Conservation (phyloP, 2,113 vertebrate genomes). For the Chrysemys picta region DNA sequence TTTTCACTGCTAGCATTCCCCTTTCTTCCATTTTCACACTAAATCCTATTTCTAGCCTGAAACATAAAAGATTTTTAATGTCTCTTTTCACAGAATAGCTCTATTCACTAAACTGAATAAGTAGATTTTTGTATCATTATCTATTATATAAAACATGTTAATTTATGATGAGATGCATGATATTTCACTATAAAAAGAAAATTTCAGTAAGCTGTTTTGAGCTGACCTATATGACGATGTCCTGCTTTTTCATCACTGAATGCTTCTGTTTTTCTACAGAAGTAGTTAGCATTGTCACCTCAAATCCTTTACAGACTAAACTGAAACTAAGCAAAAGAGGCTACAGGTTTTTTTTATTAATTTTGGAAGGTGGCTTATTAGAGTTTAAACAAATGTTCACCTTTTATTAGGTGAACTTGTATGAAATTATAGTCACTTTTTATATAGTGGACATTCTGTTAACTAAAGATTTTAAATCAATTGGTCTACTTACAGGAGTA, state of each 20-base stretch:
- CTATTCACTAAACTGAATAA: conserved; percentile 63
- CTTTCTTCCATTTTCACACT: conserved; percentile 5
- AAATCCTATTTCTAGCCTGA: conserved; percentile 65
- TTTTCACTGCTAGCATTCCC: conserved; percentile 37
- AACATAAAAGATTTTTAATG: conserved; percentile 63
- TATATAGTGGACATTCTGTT: not conserved
- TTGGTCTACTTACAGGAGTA: not conserved
- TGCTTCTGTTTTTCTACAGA: conserved; percentile 19
- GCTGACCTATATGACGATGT: not conserved
- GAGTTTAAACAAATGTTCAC: not conserved
- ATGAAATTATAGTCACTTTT: not conserved
- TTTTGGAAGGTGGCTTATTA: not conserved
- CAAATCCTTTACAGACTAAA: not conserved
- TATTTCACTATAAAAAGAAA: conserved; percentile 43
- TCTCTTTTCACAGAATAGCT: conserved; percentile 30
- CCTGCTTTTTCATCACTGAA: conserved; percentile 1
- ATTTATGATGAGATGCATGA: conserved; percentile 49
- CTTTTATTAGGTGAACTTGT: not conserved
- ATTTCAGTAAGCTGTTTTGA: conserved; percentile 44
- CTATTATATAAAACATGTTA: conserved; percentile 48
- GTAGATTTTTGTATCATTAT: conserved; percentile 51
- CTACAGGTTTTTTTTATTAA: conserved; percentile 9
- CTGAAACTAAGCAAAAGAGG: not conserved
- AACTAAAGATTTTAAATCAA: not conserved
- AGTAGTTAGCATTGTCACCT: not conserved